Evolutionary conservation across 2,113 vertebrate genomes (phyloP).

Genomic region (Oreochromis tanganicae): DNA sequence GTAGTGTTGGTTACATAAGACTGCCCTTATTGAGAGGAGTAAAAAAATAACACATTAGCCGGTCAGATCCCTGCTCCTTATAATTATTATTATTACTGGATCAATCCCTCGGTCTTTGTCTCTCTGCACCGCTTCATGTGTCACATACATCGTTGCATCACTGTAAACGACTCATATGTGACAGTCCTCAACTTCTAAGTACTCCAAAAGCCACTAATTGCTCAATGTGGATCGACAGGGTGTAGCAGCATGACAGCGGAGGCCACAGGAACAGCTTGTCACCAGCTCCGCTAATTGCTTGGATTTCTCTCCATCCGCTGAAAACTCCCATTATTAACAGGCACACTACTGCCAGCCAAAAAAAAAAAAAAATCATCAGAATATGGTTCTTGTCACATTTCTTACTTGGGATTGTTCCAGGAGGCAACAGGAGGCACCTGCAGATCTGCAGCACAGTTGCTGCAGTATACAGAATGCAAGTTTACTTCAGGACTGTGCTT

Average conservation of each 20-base stretch:
- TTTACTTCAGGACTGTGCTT: not conserved
- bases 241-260: not conserved
- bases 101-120: not conserved
- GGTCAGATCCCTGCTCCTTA: not conserved
- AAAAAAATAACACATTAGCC: not conserved
- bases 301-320: not conserved
- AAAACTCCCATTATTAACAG: slow-evolving; percentile 25
- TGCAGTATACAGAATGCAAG: not conserved
- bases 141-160: not conserved
- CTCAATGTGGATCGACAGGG: slow-evolving; percentile 9
- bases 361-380: not conserved
- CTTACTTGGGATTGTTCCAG: not conserved
- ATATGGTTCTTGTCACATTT: not conserved
- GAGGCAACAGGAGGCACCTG: not conserved
- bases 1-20: not conserved
- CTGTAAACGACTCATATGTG: not conserved
- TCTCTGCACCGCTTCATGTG: not conserved
- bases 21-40: not conserved
- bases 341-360: not conserved
- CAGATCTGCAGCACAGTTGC: not conserved
- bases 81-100: not conserved
- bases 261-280: slow-evolving; percentile 40
- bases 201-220: slow-evolving; percentile 16
- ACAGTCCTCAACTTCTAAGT: not conserved
- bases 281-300: slow-evolving; percentile 46